A percentile compares a stretch with the other conserved stretches of the same genome.
phyloP scores from a whole-genome alignment of 2,888 invertebrate species.

The Monochamus alternatus region DNA sequence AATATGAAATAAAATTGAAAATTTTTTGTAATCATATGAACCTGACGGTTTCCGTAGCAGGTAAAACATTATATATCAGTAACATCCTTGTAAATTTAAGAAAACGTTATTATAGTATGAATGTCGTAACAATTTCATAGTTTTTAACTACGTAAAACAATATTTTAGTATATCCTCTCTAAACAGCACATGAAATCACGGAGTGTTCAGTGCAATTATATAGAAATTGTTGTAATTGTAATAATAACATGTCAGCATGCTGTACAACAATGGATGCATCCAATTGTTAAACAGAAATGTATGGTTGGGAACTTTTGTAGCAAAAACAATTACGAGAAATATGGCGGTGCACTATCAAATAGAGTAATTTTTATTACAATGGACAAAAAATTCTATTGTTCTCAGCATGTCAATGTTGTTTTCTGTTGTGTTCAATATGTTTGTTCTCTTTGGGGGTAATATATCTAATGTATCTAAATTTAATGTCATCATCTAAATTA shows the following conservation, averaged over 20 bases:
- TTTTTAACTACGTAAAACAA: slow-evolving; percentile 50
- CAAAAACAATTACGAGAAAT: slow-evolving; percentile 36
- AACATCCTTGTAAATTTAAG: slow-evolving; percentile 9
- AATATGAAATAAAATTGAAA: too few species aligned
- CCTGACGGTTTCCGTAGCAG: too few species aligned
- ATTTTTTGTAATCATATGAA: too few species aligned
- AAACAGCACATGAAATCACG: slow-evolving; percentile 50
- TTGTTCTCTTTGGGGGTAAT: slow-evolving; percentile 7
- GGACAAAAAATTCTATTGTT: slow-evolving; percentile 37
- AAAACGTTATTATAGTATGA: slow-evolving; percentile 50
- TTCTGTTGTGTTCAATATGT: slow-evolving; percentile 18
- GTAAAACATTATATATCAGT: not conserved
- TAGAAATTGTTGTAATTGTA: slow-evolving; percentile 58
- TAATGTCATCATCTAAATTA: slow-evolving; percentile 6
- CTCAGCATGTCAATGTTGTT: slow-evolving; percentile 26
- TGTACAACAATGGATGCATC: slow-evolving; percentile 56
- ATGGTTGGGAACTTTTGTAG: slow-evolving; percentile 38
- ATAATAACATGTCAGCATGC: slow-evolving; percentile 56
- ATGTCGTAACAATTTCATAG: slow-evolving; percentile 55
- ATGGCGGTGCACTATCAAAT: slow-evolving; percentile 33
- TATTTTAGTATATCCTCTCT: slow-evolving; percentile 37
- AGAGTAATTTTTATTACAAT: slow-evolving; percentile 30
- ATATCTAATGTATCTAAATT: slow-evolving; percentile 2
- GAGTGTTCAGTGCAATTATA: slow-evolving; percentile 55
- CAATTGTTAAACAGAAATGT: slow-evolving; percentile 53